Evolutionary conservation across 2,113 vertebrate species (phyloP), one percentile per base, ranked within the genome.

Genomic region (Etheostoma cragini): DNA sequence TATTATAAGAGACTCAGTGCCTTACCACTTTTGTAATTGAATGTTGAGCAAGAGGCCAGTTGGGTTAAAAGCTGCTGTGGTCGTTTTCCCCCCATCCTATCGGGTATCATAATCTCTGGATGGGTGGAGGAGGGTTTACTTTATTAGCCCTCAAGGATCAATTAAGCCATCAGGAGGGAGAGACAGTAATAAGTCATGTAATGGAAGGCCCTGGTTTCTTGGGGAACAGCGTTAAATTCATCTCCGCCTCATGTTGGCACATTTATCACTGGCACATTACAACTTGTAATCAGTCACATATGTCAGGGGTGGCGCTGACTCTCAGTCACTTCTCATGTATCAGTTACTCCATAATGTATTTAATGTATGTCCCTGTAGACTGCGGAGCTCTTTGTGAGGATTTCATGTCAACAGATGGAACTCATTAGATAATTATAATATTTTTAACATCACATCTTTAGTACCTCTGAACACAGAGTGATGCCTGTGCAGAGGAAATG

Each of bases 231-330:
- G 71, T 87, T 86, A 62, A 85, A 92, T 93, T 93, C 86, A 90
- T 93, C 89, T 89, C 82, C 35, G 45, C 78, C 83, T 83, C 76
- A 30, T 89, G 88, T 90, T 90, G 83, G 65, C 86, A 84, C 86
- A 91, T 93, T 93, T 82, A 92, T 94, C 92, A 90, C 80, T 38
- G 65, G 73, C 84, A 91, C 85, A 83, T 91, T 93, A 92, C 88
- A 87, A 86, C 75, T 63, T 80, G 83, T 84, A 87, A 94, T 92
- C 89, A 87, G 74, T 93, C 92, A 87, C 90, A 87, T 86, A 90
- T 92, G 90, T 85, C 87, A 78, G 83, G 65, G 81, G n/a, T 76
- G 81, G 33, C 21, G 78, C 81, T 64, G 82, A 64, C 76, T 74
- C 81, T 72, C 78, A 46, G 78, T 84, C 85, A 84, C 72, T 61